These are phyloP conservation scores for Batillaria attramentaria DNA, from an alignment of 1,140 invertebrate species.

Conservation along the genomic window DNA sequence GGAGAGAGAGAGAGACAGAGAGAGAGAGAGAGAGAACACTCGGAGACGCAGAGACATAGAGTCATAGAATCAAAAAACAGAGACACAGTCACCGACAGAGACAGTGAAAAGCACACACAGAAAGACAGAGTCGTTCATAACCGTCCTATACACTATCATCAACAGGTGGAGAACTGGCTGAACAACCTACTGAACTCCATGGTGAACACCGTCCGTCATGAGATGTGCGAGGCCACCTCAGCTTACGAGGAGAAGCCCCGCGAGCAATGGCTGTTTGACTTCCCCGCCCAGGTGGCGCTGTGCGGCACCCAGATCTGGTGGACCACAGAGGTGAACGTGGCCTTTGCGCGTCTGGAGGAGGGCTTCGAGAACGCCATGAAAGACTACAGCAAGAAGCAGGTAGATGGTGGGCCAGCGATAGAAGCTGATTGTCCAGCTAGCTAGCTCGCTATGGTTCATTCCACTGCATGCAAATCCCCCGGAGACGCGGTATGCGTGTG, in stretches of 20 bases:
- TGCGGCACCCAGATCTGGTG: slow-evolving; percentile 98
- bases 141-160: no score
- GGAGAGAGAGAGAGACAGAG: no score
- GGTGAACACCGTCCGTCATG: slow-evolving; percentile 85
- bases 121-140: slow-evolving; percentile 53
- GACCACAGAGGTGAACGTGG: slow-evolving; percentile 94
- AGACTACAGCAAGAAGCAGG: slow-evolving; percentile 97
- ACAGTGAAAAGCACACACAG: slow-evolving; percentile 78
- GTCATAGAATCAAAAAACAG: no score
- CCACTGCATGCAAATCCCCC: no score
- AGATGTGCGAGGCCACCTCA: slow-evolving; percentile 87
- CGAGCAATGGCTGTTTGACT: slow-evolving; percentile 96
- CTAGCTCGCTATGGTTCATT: no score
- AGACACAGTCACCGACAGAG: no score
- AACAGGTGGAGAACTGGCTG: slow-evolving; percentile 89
- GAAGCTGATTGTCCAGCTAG: no score
- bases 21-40: not conserved
- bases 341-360: slow-evolving; percentile 89
- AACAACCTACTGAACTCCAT: slow-evolving; percentile 88
- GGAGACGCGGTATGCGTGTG: no score
- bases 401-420: no score
- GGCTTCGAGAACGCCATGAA: slow-evolving; percentile 97
- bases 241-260: slow-evolving; percentile 94
- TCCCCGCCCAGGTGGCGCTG: slow-evolving; percentile 85
- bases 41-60: not conserved